Base-by-base conservation (phyloP, 1,140 invertebrate genomes). In the Zaprionus tsacasi region DNA sequence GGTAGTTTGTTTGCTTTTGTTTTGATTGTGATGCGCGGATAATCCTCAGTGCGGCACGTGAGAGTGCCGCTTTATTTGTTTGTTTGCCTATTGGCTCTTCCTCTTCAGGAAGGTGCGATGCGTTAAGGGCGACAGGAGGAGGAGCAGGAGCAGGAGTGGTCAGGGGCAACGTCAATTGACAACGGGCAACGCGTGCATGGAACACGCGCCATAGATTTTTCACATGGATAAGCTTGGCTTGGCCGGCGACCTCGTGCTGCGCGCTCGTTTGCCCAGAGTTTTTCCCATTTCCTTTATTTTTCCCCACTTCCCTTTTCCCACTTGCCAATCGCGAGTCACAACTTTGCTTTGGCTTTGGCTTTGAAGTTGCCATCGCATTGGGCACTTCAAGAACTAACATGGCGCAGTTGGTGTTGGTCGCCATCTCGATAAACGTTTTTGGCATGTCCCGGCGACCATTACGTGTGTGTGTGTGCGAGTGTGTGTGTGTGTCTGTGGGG, bases 11-110 rank as follows among this genome's bases (percentile, higher is more conserved):
- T 82, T 71, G 65, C 38, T 65, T 65, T 70, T 80, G 78, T 85
- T 89, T 82, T 87, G 85, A 89, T 89, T 89, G 85, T 68, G 86
- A 81, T 90, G 78, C 85, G 72, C 81, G 81, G 86, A 89, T 89
- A 89, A 89, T 89, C 85, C 74, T 67, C 67, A 52, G 36, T 63
- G 43, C 48, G 85, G 81, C 85, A 89, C 85, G 85, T 89, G 85
- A 81, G 85, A 81, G 78, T 78, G 15, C 38, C 36, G 76, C 75
- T 79, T 71, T 75, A 58, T 69, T 89, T 88, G 74, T 74, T 80
- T 70, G 50, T 73, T 81, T 69, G 72, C 70, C 69, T 59, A 64
- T 66, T 71, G 65, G 71, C 58, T 56, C 36, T 43, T 27, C 55
- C 48, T 12, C 40, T 17, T 59, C 33, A 45, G 38, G 69, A 85